phyloP scores from a whole-genome alignment of 2,113 vertebrate genomes.

The crab-eating macaque (Macaca fascicularis) region T2T-MFA8v1.1 NC_088375.1:122497501-122498000 shows the following conservation, averaged over 20 bases:
- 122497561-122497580: neutral
- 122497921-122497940: no score
- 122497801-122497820: conserved; percentile 18
- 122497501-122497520: neutral
- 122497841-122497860: neutral
- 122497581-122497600: neutral
- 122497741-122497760: neutral
- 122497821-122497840: neutral
- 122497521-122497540: neutral
- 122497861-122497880: neutral
- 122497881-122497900: neutral
- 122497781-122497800: neutral
- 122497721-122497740: neutral
- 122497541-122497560: neutral
- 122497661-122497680: conserved; percentile 24
- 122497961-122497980: no score
- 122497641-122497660: conserved; percentile 30
- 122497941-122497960: no score
- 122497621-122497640: neutral
- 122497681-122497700: neutral
- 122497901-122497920: neutral
- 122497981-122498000: neutral
- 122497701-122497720: neutral
- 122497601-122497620: conserved; percentile 8
- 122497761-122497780: neutral